Evolutionary conservation across 2,797 vertebrate genomes (phyloP).

Genomic region (Aselliscus stoliczkanus): DNA sequence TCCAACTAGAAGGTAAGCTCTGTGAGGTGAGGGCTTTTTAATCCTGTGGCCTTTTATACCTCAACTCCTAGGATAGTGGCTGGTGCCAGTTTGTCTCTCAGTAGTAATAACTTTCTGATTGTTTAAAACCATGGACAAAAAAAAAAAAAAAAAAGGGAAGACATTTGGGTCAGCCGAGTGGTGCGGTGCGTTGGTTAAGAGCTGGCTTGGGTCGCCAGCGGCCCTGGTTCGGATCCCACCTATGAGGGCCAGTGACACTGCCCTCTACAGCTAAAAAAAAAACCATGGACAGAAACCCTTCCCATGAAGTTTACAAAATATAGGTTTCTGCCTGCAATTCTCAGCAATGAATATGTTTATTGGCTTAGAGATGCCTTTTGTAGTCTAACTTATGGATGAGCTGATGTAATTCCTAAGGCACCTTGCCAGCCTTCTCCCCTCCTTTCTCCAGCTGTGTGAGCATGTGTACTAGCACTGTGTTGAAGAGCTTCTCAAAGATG

Average conservation of each 20-base stretch:
- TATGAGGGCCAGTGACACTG: too few species aligned
- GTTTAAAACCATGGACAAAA: not conserved
- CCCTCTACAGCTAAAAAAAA: too few species aligned
- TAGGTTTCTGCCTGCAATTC: not conserved
- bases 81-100: not conserved
- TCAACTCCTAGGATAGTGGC: not conserved
- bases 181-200: too few species aligned
- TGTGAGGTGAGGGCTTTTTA: not conserved
- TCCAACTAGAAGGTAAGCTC: not conserved
- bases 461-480: not conserved
- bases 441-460: not conserved
- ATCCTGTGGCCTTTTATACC: not conserved
- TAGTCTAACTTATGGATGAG: not conserved
- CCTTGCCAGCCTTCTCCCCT: not conserved
- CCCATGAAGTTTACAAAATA: not conserved
- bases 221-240: too few species aligned
- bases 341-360: not conserved
- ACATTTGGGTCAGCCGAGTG: too few species aligned
- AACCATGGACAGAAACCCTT: not conserved
- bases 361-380: not conserved
- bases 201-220: too few species aligned
- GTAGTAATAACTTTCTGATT: not conserved
- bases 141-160: too few species aligned
- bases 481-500: not conserved
- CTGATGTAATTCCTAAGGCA: not conserved